Evolutionary conservation across 2,113 vertebrate genomes (phyloP).

Genomic region (Thinocorus orbignyianus): DNA sequence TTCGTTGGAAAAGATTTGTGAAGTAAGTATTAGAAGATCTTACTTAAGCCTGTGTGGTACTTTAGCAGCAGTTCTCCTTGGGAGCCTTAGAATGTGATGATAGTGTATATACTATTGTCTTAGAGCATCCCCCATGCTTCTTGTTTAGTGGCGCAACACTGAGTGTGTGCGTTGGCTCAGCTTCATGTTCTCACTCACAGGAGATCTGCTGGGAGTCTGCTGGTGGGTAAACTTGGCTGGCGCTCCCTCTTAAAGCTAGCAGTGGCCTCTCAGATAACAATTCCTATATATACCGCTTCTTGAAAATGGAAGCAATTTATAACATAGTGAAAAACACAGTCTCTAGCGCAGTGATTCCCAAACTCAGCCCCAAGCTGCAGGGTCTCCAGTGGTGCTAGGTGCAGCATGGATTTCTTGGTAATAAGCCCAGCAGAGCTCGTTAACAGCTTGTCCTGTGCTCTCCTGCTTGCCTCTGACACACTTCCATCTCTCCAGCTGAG

Average conservation of each 20-base stretch:
- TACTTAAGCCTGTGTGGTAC: neutral
- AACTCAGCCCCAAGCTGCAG: neutral
- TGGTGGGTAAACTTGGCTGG: neutral
- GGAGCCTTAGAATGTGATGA: neutral
- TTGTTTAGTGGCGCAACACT: neutral
- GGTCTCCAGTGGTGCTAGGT: neutral
- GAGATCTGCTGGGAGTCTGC: neutral
- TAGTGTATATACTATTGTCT: neutral
- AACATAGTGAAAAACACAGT: rapidly evolving
- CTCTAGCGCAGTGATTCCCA: neutral
- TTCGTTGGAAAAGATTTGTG: constrained; percentile 94
- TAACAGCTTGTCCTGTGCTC: neutral
- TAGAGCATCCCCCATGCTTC: rapidly evolving
- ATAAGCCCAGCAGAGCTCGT: neutral
- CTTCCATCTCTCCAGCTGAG: neutral
- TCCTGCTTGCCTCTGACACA: neutral
- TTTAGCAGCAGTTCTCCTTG: neutral
- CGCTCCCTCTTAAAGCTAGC: neutral
- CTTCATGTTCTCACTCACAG: rapidly evolving
- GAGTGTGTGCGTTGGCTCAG: rapidly evolving
- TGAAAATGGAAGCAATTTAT: neutral
- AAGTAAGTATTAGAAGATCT: constrained; percentile 75
- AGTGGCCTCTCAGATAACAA: neutral
- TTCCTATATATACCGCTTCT: neutral
- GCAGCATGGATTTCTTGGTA: neutral